Conservation (phyloP, 2,113 vertebrate species). For the Grus americana region DNA sequence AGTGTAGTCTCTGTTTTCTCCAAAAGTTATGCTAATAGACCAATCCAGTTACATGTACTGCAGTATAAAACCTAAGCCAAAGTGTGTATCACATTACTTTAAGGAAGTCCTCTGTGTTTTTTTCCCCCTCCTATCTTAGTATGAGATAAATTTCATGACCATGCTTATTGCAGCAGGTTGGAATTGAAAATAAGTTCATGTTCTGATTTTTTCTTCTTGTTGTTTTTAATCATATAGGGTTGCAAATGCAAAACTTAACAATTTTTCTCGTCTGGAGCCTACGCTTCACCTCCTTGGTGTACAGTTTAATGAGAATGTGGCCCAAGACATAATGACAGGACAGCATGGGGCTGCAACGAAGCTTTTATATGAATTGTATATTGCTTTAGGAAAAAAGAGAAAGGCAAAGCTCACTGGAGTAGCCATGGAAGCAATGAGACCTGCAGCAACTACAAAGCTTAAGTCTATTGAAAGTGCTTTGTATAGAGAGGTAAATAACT, state of each 20-base stretch:
- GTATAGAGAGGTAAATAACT: slow-evolving; percentile 77
- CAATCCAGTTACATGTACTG: neutral
- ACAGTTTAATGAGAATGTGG: slow-evolving; percentile 82
- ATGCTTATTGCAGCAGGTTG: neutral
- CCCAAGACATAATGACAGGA: slow-evolving; percentile 84
- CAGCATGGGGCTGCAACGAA: slow-evolving; percentile 82
- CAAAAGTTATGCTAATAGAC: neutral
- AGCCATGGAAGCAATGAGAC: slow-evolving; percentile 77
- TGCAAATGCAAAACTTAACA: slow-evolving; percentile 84
- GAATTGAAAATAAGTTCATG: neutral
- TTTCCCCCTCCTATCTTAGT: rapidly evolving
- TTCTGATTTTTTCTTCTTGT: neutral
- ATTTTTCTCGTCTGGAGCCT: slow-evolving; percentile 89
- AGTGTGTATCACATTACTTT: neutral
- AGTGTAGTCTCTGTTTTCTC: neutral
- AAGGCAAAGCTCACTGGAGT: slow-evolving; percentile 74
- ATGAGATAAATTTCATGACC: neutral
- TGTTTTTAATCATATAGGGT: slow-evolving; percentile 67
- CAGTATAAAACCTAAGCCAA: neutral
- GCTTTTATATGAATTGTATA: slow-evolving; percentile 89
- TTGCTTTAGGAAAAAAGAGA: slow-evolving; percentile 85
- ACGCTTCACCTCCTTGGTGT: slow-evolving; percentile 86
- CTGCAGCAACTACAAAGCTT: slow-evolving; percentile 64
- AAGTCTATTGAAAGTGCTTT: slow-evolving; percentile 75
- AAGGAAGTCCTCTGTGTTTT: neutral